These are phyloP conservation scores for Rhagoletis zephyria DNA, from an alignment of 1,140 invertebrate species.

Conservation along the genomic window DNA sequence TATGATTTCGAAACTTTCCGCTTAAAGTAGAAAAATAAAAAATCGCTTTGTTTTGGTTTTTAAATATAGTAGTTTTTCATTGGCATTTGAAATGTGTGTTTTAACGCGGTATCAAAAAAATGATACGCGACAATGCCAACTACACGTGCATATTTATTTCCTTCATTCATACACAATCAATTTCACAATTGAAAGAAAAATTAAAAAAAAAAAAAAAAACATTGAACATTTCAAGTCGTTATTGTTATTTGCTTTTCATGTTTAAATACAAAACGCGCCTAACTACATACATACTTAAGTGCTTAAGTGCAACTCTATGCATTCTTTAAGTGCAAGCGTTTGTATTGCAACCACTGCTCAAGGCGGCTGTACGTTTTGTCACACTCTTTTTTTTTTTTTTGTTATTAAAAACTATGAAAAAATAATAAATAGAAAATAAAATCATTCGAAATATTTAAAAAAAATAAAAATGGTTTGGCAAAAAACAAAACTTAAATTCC, in stretches of 20 bases:
- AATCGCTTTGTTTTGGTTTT: not conserved
- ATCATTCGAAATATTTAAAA: slow-evolving; percentile 18
- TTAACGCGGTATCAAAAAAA: slow-evolving; percentile 1
- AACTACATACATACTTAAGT: not conserved
- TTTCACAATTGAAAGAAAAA: not conserved
- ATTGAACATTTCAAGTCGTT: not conserved
- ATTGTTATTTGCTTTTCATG: not conserved
- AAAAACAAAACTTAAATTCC: not conserved
- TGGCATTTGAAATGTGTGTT: not conserved
- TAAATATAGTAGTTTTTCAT: not conserved
- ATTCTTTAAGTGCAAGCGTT: too few species aligned
- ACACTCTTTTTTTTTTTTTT: not conserved
- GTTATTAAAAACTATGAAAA: not conserved
- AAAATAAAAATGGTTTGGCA: slow-evolving; percentile 10
- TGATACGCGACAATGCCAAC: not conserved
- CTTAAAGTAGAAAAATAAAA: not conserved
- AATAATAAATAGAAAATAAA: slow-evolving; percentile 32
- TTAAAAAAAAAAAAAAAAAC: not conserved
- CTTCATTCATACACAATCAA: not conserved
- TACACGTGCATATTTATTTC: slow-evolving; percentile 7
- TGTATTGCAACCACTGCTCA: too few species aligned
- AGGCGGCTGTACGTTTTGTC: too few species aligned
- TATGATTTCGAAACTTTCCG: too few species aligned
- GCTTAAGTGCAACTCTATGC: too few species aligned
- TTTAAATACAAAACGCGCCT: not conserved